Evolutionary conservation across 2,888 invertebrate species (phyloP).

Genomic region (Cheilosia impressa): DNA sequence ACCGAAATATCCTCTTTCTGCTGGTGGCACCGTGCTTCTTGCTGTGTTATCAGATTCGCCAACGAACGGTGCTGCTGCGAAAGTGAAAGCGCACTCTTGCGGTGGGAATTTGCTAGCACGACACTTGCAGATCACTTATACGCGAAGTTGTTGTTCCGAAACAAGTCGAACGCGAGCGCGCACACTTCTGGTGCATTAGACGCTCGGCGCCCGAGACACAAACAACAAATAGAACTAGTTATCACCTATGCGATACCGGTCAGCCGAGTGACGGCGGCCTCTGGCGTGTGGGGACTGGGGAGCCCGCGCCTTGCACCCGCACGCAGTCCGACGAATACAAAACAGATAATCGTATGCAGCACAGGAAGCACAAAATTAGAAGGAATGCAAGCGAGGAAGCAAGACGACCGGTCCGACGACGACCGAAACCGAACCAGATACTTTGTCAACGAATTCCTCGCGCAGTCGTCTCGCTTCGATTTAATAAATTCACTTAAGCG

Average conservation of each 20-base stretch:
- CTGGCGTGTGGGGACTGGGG: constrained; percentile 29
- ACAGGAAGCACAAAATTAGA: constrained; percentile 75
- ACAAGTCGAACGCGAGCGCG: constrained; percentile 40
- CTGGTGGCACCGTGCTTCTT: constrained; percentile 2
- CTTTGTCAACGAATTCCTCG: constrained; percentile 67
- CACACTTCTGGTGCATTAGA: constrained; percentile 52
- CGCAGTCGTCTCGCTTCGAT: constrained; percentile 63
- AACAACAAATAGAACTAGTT: constrained; percentile 59
- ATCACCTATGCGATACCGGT: constrained; percentile 60
- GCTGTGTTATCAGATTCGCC: constrained; percentile 12
- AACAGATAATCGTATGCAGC: constrained; percentile 60
- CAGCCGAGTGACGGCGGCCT: constrained; percentile 26
- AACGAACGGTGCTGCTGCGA: constrained; percentile 43
- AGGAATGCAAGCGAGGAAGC: constrained; percentile 72
- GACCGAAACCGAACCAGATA: constrained; percentile 54
- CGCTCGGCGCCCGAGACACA: constrained; percentile 5
- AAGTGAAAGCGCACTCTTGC: constrained; percentile 69
- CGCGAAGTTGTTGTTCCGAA: constrained; percentile 31
- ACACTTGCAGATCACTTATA: constrained; percentile 54
- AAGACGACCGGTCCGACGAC: constrained; percentile 49
- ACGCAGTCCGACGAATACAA: constrained; percentile 39
- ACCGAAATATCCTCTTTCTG: constrained; percentile 32
- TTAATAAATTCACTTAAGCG: constrained; percentile 74
- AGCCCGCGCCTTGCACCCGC: constrained; percentile 27
- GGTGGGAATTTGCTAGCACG: constrained; percentile 60